Evolutionary conservation across 1,140 invertebrate species (phyloP), one percentile per base, ranked within the genome.

Genomic region (Centruroides sculpturatus): DNA sequence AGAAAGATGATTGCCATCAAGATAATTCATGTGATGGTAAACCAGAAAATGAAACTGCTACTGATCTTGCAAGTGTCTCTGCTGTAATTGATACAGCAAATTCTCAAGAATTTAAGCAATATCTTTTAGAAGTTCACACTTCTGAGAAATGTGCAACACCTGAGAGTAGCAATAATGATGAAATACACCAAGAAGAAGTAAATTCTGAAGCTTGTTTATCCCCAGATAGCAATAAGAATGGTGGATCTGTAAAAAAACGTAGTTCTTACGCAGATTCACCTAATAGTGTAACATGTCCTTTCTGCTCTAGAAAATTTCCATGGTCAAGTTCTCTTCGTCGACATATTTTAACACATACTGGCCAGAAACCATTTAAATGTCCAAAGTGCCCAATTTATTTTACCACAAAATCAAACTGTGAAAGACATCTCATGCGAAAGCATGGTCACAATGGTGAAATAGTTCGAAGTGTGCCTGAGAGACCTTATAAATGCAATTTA

Each of bases 391-490:
- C 86, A 0, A 78, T 96, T 1, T 80, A 91, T 0, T 98, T 98
- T 73, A 97, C 93, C 4, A 98, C 93, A 0, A 97, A 97, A 70
- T 94, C 90, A 3, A 98, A 98, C 72, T 92, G 94, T 71, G 94
- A 97, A 67, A 83, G 93, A 12, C 94, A 98, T 72, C 72, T 97
- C 57, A 74, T 92, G 34, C 77, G 92, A 12, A 95, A 95, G 71
- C 92, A 97, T 70, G 86, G 82, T 34, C 56, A 56, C 23, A 62
- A 63, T 23, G 59, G 59, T 10, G 64, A 64, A 48, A 57, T 61
- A 4, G 59, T 60, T 47, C 74, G 85, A 61, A 83, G 84, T 64
- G 85, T 86, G 0, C 85, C 85, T 1, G 87, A 91, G 68, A 74
- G 86, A 52, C 87, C 87, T 0, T 91, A 83, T 73, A 89, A 90